Evolutionary conservation across 2,797 vertebrate species (phyloP).

Genomic region (Delichon dasypus): DNA sequence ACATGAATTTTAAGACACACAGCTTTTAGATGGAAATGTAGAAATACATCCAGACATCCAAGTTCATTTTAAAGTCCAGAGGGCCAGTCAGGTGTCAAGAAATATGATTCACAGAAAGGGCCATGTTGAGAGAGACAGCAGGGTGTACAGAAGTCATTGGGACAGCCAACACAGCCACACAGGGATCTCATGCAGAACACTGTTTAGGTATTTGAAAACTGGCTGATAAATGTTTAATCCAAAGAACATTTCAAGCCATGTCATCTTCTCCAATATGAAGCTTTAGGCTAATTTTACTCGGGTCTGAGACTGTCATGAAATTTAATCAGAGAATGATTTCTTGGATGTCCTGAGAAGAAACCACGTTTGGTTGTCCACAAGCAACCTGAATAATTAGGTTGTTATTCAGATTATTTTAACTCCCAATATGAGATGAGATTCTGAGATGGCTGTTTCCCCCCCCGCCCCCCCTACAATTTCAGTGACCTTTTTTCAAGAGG

Average conservation of each 20-base stretch:
- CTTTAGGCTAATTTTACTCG: background rate
- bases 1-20: background rate
- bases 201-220: background rate
- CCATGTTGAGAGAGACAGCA: background rate
- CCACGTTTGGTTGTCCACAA: background rate
- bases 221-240: background rate
- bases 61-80: background rate
- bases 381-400: background rate
- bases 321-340: background rate
- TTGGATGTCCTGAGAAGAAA: background rate
- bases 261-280: background rate
- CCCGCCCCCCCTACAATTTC: background rate
- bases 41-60: background rate
- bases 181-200: background rate
- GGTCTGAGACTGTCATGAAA: background rate
- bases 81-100: background rate
- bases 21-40: background rate
- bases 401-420: background rate
- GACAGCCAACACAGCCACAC: background rate
- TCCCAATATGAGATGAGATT: background rate
- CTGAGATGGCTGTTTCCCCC: background rate
- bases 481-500: background rate
- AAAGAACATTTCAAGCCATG: background rate
- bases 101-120: background rate
- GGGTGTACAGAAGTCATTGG: background rate